Evolutionary conservation across 2,113 vertebrate genomes (phyloP).

Genomic region (Cheirogaleus medius): DNA sequence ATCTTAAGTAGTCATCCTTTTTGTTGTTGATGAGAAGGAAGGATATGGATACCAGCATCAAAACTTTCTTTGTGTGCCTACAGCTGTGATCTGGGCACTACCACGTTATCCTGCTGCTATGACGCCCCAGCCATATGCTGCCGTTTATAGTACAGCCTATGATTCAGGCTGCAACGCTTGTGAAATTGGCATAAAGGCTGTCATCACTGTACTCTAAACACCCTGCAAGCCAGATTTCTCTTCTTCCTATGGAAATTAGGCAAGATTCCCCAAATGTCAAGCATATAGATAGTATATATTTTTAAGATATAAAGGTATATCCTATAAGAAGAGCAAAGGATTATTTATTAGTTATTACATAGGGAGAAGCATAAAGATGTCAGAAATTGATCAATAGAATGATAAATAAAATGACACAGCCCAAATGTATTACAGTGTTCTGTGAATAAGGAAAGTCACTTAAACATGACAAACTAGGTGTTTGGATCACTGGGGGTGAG

Average conservation of each 20-base stretch:
- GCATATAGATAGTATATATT: neutral
- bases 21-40: slow-evolving; percentile 63
- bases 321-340: slow-evolving; percentile 33
- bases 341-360: slow-evolving; percentile 33
- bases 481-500: neutral
- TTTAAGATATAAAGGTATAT: neutral
- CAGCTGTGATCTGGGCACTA: slow-evolving; percentile 60
- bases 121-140: slow-evolving; percentile 68
- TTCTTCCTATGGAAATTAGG: slow-evolving; percentile 59
- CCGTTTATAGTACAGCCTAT: slow-evolving; percentile 61
- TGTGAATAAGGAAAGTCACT: neutral
- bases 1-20: slow-evolving; percentile 73
- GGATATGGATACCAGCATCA: slow-evolving; percentile 54
- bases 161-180: slow-evolving; percentile 29
- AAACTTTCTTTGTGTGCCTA: slow-evolving; percentile 57
- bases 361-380: neutral
- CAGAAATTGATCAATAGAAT: slow-evolving; percentile 25
- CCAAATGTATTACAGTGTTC: neutral
- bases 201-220: neutral
- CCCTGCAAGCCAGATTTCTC: neutral
- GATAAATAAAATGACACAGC: neutral
- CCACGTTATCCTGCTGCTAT: slow-evolving; percentile 60
- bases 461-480: neutral
- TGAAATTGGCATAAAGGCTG: slow-evolving; percentile 57
- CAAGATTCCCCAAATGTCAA: neutral